Percentiles rank a stretch among this genome's conserved stretches.
Evolutionary conservation across 1,140 invertebrate species (phyloP).

Genomic region (Drosophila azteca): DNA sequence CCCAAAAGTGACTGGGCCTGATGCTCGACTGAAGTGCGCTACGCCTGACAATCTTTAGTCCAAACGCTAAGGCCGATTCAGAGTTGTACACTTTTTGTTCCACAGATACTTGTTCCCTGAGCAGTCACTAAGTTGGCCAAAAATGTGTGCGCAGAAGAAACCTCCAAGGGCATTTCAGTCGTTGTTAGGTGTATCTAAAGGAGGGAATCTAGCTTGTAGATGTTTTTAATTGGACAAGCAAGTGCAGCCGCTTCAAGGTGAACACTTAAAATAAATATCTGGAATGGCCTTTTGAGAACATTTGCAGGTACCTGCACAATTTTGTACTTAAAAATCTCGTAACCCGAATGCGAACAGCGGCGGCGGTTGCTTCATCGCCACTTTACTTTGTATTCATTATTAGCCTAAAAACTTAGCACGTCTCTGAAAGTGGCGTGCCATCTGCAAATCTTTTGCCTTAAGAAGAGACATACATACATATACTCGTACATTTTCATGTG

Average conservation of each 20-base stretch:
- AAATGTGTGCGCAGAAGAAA: constrained; percentile 25
- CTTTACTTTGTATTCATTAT: constrained; percentile 33
- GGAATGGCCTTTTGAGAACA: constrained; percentile 26
- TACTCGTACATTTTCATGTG: not conserved
- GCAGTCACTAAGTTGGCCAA: constrained; percentile 15
- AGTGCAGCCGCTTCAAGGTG: constrained; percentile 10
- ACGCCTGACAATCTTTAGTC: constrained; percentile 33
- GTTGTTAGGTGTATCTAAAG: not conserved
- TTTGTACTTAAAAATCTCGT: constrained; percentile 36
- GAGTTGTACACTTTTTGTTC: constrained; percentile 6
- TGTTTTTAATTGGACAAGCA: constrained; percentile 4
- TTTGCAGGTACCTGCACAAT: constrained; percentile 9
- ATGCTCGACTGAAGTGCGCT: not conserved
- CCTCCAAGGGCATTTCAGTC: constrained; percentile 15
- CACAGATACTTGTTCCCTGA: not conserved
- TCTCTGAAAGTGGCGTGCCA: constrained; percentile 32
- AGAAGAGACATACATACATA: constrained; percentile 11
- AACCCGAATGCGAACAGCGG: constrained; percentile 21
- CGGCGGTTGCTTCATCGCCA: constrained; percentile 10
- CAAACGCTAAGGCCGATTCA: constrained; percentile 22
- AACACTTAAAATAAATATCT: not conserved
- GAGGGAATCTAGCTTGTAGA: not conserved
- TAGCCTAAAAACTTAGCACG: constrained; percentile 39
- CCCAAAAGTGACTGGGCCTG: constrained; percentile 18
- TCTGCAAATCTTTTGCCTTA: constrained; percentile 21